Base-by-base conservation (phyloP, 2,113 vertebrate species). In the Sinocyclocheilus anshuiensis region DNA sequence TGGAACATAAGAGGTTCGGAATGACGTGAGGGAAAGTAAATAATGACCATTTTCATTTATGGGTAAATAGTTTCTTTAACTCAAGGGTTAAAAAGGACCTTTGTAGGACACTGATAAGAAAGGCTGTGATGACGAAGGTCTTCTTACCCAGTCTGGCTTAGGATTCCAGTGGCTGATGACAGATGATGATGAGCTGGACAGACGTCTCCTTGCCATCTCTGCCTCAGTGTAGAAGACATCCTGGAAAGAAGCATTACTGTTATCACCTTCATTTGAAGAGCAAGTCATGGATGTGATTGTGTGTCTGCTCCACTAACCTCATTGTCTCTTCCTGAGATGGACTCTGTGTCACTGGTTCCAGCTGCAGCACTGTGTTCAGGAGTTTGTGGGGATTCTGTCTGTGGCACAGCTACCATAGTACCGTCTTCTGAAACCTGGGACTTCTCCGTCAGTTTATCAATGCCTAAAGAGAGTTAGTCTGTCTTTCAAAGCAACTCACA, bases 401-500 rank as follows among this genome's bases (percentile, higher is more conserved):
- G 95, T 77, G 96, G 95, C 88, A 99, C 84, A 0, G 97, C 96
- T 59, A 97, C 92, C 96, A 99, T 94, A 61, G 98, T 99, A 13
- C 98, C 98, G 5, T 99, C 98, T 88, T 99, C 97, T 0, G 98
- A 98, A 4, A 99, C 97, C 93, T 99, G 98, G 0, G 98, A 97
- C 93, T 98, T 98, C 93, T 99, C 98, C 0, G 98, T 99, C 86
- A 99, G 96, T 86, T 99, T 99, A 90, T 99, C 98, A 20, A 99
- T 99, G 53, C 94, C 98, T 99, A 89, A 2, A 78, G 57, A 74
- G 16, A 67, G n/a, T 67, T 4, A 26, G 4, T 1, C 33, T 79
- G 55, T 39, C 36, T 75, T 13, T 57, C 55, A 57, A 57, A 57
- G 45, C 45, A 57, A 20, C 55, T 18, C 53, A 55, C 6, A 22